Conservation (phyloP, 2,797 vertebrate species). For the Toxotes lorentzi region DNA sequence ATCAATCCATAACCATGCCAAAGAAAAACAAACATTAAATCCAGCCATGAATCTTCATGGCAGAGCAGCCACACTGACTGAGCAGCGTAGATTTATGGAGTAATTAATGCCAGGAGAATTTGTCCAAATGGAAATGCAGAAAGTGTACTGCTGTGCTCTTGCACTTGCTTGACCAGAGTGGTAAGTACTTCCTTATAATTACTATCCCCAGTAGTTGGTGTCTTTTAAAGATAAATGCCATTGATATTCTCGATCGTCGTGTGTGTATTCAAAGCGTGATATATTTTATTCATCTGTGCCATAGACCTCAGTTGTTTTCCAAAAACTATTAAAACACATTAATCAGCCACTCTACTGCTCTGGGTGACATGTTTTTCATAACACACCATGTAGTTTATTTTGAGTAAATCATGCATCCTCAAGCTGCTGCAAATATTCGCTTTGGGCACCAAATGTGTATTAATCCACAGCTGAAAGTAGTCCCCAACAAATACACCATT, state of each 20-base stretch:
- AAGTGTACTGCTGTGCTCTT: conserved; percentile 8
- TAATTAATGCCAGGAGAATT: conserved; percentile 57
- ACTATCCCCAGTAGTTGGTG: conserved; percentile 2
- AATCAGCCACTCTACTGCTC: not conserved
- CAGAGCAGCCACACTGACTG: conserved; percentile 40
- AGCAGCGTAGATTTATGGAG: conserved; percentile 60
- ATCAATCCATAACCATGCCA: conserved; percentile 56
- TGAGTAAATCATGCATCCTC: not conserved
- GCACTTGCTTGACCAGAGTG: not conserved
- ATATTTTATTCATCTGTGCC: not conserved
- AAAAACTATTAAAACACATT: conserved; percentile 6
- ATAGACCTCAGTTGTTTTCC: not conserved
- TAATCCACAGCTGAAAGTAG: not conserved
- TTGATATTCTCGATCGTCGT: not conserved
- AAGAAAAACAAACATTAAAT: conserved; percentile 55
- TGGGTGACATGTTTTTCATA: not conserved
- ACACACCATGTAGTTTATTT: not conserved
- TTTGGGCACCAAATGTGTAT: not conserved
- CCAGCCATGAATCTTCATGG: conserved; percentile 51
- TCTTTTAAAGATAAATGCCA: conserved; percentile 4
- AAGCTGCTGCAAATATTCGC: not conserved
- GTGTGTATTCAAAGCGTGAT: not conserved
- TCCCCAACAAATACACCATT: not conserved
- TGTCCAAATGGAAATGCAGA: conserved; percentile 29
- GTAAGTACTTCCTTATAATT: conserved; percentile 4